Evolutionary conservation across 2,113 vertebrate genomes (phyloP).

Genomic region (Alexandromys fortis): DNA sequence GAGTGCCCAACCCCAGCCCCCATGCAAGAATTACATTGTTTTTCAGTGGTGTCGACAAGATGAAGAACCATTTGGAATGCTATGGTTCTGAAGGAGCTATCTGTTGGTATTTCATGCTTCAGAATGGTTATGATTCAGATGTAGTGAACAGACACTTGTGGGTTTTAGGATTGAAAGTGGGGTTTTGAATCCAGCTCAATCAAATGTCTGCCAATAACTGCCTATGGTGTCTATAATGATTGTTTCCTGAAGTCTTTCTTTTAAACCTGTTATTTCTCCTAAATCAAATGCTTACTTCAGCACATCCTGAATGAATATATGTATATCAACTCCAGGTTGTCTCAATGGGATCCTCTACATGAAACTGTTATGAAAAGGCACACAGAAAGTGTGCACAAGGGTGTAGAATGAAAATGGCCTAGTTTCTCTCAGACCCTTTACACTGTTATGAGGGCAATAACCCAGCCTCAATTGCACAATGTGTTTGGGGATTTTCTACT

Average conservation of each 20-base stretch:
- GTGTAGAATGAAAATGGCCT: neutral
- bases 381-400: slow-evolving; percentile 6
- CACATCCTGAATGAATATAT: slow-evolving; percentile 66
- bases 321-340: slow-evolving; percentile 45
- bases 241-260: slow-evolving; percentile 78
- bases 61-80: slow-evolving; percentile 57
- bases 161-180: slow-evolving; percentile 70
- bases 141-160: slow-evolving; percentile 79
- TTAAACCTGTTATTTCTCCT: slow-evolving; percentile 82
- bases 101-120: slow-evolving; percentile 71
- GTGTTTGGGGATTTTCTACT: neutral
- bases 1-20: neutral
- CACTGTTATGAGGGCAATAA: neutral
- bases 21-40: neutral
- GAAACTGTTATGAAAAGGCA: slow-evolving; percentile 59
- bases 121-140: slow-evolving; percentile 78
- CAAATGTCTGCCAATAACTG: slow-evolving; percentile 78
- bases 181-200: slow-evolving; percentile 78
- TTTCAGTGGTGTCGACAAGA: slow-evolving; percentile 31
- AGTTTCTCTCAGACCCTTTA: slow-evolving; percentile 58
- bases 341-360: slow-evolving; percentile 73
- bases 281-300: slow-evolving; percentile 83
- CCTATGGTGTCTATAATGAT: slow-evolving; percentile 73
- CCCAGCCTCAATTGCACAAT: neutral
- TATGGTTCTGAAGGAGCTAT: slow-evolving; percentile 65